Conservation (phyloP, 2,888 invertebrate genomes). For the Diabrotica balteata region DNA sequence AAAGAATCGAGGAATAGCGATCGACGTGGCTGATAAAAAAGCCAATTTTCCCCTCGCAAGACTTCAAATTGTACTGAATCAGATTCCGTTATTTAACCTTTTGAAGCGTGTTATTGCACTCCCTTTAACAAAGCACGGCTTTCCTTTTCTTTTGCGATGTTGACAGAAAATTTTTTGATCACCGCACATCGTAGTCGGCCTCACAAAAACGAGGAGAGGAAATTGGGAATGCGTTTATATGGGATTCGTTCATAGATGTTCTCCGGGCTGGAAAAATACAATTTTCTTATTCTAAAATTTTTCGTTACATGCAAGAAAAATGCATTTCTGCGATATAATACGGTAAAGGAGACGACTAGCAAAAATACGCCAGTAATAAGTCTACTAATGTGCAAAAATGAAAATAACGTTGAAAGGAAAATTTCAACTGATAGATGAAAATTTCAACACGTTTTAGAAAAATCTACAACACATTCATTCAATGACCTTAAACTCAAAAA, state of each 20-base stretch:
- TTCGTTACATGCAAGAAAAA: background rate
- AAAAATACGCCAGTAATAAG: too few relatives aligned
- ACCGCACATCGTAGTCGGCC: background rate
- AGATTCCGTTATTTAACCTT: slow-evolving; percentile 47
- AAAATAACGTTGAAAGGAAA: too few relatives aligned
- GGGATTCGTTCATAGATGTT: background rate
- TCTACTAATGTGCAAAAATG: too few relatives aligned
- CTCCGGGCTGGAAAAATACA: background rate
- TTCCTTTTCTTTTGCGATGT: slow-evolving; percentile 16
- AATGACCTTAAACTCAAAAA: too few relatives aligned
- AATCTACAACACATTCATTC: too few relatives aligned
- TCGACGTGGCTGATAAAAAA: slow-evolving; percentile 41
- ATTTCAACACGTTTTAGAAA: too few relatives aligned
- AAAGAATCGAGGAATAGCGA: slow-evolving; percentile 24
- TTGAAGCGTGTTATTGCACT: slow-evolving; percentile 48
- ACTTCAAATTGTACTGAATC: slow-evolving; percentile 38
- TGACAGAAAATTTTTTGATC: slow-evolving; percentile 22
- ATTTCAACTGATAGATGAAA: too few relatives aligned
- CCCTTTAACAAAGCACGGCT: slow-evolving; percentile 38
- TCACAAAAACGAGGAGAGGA: background rate
- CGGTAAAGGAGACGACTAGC: too few relatives aligned
- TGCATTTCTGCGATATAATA: too few relatives aligned
- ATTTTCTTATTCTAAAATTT: background rate
- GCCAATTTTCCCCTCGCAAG: slow-evolving; percentile 43
- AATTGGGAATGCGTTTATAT: slow-evolving; percentile 12